These are phyloP conservation scores for Lepidochrysops patricia DNA, from an alignment of 2,888 invertebrate species.

Conservation along the genomic window DNA sequence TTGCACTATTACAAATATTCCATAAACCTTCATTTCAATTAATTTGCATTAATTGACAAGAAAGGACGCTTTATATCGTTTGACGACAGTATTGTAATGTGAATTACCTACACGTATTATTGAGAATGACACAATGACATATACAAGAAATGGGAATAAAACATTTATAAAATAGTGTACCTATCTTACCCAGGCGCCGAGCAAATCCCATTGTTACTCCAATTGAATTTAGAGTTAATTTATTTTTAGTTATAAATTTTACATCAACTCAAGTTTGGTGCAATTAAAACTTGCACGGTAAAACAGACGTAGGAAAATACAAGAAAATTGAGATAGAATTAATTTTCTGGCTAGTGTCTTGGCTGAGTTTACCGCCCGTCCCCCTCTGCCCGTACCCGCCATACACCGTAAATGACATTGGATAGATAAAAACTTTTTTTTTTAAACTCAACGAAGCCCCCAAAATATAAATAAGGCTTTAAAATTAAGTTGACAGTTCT, in stretches of 20 bases:
- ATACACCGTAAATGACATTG: not conserved
- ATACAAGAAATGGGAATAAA: no score
- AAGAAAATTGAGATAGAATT: constrained; percentile 64
- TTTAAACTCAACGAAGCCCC: not conserved
- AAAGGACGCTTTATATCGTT: no score
- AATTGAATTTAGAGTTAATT: constrained; percentile 8
- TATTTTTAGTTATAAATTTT: not conserved
- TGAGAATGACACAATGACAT: no score
- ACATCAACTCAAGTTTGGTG: constrained; percentile 32
- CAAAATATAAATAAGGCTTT: no score
- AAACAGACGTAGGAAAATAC: constrained; percentile 58
- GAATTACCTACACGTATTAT: no score
- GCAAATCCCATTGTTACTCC: not conserved
- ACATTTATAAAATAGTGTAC: not conserved
- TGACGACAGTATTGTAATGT: no score
- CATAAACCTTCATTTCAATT: no score
- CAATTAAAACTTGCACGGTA: constrained; percentile 67
- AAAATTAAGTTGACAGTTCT: no score
- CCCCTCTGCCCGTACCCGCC: not conserved
- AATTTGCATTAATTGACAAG: no score
- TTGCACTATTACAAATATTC: no score
- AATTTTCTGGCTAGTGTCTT: constrained; percentile 57
- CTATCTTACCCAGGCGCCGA: not conserved
- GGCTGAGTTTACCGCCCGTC: constrained; percentile 33
- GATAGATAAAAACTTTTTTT: not conserved